Base-by-base conservation (phyloP, 2,888 invertebrate genomes). In the Yponomeuta sedellus region DNA sequence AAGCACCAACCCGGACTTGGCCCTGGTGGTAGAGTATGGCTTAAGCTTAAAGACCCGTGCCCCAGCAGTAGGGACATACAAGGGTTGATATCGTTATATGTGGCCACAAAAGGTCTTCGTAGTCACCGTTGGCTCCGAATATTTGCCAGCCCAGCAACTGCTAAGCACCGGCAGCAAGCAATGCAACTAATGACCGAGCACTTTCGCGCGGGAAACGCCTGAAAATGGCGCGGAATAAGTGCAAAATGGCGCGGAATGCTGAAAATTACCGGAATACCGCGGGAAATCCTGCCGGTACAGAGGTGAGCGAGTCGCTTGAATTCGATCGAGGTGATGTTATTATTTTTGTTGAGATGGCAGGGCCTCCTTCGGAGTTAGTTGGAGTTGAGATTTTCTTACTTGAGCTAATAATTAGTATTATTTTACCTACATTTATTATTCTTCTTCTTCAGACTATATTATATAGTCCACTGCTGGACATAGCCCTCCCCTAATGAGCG, bases 181-280 rank as follows among this genome's bases (percentile, higher is more conserved):
- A n/a, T 44, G 44, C 44, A 52, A 16, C 16, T 52, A 52, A 52
- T 52, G 16, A 52, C 44, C 44, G 12, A 12, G 44, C 44, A 52
- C 44, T 52, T 52, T 52, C 44, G 44, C 12, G 44, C 44, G 44
- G 44, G 12, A 52, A 52, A 52, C 16, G 44, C 44, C 44, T 52
- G 44, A 52, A 52, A 52, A 59, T 59, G 59, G 59, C 22, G 22
- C 59, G 12, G 59, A 52, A 52, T 59, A 25, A 59, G 20, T 59
- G 59, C 20, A 59, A 59, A 59, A 59, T 25, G 59, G 22, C 59
- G 25, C 59, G 59, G 59, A 59, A 59, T 59, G 59, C 59, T 22
- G 59, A 20, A 22, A 59, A 59, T 59, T 59, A 25, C 59, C 59
- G 59, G 59, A 25, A 59, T 25, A 59, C 59, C 16, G 20, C 59